These are phyloP conservation scores for Tribolium castaneum DNA, from an alignment of 1,140 invertebrate species.

Conservation along the genomic window DNA sequence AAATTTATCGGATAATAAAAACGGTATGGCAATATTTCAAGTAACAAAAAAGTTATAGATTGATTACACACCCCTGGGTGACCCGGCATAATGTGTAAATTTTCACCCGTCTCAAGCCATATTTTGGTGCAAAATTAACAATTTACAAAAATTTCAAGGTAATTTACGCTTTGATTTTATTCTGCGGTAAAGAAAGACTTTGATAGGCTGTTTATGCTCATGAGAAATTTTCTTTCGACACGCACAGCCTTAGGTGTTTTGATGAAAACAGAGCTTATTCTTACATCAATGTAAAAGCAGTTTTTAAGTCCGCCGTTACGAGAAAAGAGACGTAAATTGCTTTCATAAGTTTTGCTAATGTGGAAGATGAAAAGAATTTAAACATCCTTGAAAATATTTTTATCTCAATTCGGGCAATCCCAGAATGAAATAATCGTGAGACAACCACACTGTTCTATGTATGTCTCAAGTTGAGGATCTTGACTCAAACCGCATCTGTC, in stretches of 20 bases:
- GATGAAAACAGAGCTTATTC: background rate
- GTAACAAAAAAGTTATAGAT: no score
- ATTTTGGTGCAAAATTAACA: background rate
- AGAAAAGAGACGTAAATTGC: background rate
- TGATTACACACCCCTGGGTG: no score
- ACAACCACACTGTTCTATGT: background rate
- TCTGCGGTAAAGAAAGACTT: background rate
- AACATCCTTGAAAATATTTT: background rate
- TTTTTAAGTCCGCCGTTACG: background rate
- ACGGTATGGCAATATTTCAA: no score
- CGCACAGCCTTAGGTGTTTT: background rate
- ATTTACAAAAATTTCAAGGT: no score
- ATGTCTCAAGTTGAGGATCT: background rate
- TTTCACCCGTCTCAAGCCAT: background rate
- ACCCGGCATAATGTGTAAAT: no score
- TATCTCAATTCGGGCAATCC: background rate
- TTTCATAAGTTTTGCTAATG: conserved; percentile 27
- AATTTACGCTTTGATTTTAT: background rate
- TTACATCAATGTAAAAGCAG: conserved; percentile 1
- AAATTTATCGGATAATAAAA: no score
- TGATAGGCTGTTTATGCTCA: background rate
- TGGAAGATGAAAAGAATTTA: conserved; percentile 11
- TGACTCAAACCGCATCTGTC: background rate
- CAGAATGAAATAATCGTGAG: background rate
- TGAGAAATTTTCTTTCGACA: background rate